These are phyloP conservation scores for Chrysochloris asiatica DNA, from an alignment of 2,113 vertebrate species.

Conservation along the genomic window DNA sequence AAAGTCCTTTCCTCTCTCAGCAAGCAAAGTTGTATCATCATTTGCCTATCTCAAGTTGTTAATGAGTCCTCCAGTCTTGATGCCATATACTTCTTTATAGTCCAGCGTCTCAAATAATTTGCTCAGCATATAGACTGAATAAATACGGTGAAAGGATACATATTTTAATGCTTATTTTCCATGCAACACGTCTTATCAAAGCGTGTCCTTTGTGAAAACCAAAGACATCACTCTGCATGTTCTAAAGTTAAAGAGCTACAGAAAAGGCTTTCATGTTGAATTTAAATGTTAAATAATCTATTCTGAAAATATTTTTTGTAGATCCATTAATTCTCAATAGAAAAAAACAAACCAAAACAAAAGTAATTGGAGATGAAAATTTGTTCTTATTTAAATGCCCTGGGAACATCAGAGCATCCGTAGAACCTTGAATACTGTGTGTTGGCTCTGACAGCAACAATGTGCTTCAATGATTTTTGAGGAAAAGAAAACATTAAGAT, in stretches of 20 bases:
- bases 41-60: too few species aligned
- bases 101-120: too few species aligned
- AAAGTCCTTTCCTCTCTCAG: too few species aligned
- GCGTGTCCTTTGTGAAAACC: slow-evolving; percentile 53
- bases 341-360: background rate
- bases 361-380: slow-evolving; percentile 53
- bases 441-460: background rate
- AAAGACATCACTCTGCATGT: background rate
- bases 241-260: slow-evolving; percentile 46
- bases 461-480: background rate
- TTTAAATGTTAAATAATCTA: slow-evolving; percentile 62
- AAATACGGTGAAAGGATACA: too few species aligned
- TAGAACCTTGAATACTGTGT: background rate
- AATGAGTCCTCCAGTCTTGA: too few species aligned
- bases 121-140: too few species aligned
- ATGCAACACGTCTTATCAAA: slow-evolving; percentile 35
- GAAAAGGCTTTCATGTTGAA: slow-evolving; percentile 42
- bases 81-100: too few species aligned
- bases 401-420: background rate
- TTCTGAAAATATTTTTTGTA: slow-evolving; percentile 55
- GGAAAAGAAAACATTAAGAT: slow-evolving; percentile 46
- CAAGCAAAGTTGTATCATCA: too few species aligned
- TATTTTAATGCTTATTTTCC: slow-evolving; percentile 25
- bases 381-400: slow-evolving; percentile 39
- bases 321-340: slow-evolving; percentile 29